Conservation (phyloP, 2,113 vertebrate genomes). For the Ochotona princeps region DNA sequence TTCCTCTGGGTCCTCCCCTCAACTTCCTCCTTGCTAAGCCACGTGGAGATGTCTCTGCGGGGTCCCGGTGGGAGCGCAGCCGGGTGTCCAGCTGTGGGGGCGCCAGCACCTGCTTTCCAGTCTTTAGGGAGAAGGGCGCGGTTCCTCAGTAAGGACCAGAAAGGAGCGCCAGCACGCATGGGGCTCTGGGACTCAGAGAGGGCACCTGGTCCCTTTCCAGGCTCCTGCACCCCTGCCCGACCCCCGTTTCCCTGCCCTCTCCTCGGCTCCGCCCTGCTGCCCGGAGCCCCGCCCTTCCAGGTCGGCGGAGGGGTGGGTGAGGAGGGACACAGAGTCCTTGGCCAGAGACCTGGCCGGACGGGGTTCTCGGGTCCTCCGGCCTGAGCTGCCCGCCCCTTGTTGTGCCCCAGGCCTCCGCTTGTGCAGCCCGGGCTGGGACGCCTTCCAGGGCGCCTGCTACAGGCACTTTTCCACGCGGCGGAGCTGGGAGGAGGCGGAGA, state of each 20-base stretch:
- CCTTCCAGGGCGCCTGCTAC: conserved; percentile 95
- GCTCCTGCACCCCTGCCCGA: background rate
- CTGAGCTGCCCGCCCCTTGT: background rate
- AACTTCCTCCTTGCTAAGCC: background rate
- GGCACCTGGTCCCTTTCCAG: background rate
- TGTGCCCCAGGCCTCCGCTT: conserved; percentile 85
- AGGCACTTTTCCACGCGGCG: conserved; percentile 91
- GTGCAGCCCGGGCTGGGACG: conserved; percentile 93
- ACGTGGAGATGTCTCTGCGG: background rate
- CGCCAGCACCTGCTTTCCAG: background rate
- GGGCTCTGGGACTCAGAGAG: background rate
- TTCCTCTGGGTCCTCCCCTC: background rate
- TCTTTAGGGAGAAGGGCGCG: background rate
- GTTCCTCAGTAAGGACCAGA: background rate
- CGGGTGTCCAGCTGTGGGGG: background rate
- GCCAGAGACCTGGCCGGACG: fast-evolving
- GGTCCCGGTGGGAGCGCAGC: background rate
- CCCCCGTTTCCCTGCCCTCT: fast-evolving
- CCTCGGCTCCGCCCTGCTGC: background rate
- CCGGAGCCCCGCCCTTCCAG: background rate
- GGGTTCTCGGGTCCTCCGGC: background rate
- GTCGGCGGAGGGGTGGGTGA: background rate
- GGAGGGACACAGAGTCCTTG: background rate
- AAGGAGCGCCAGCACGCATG: background rate
- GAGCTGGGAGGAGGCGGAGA: conserved; percentile 96